These are phyloP conservation scores for Tetramorium parvispinum DNA, from an alignment of 1,140 invertebrate species.

Conservation along the genomic window DNA sequence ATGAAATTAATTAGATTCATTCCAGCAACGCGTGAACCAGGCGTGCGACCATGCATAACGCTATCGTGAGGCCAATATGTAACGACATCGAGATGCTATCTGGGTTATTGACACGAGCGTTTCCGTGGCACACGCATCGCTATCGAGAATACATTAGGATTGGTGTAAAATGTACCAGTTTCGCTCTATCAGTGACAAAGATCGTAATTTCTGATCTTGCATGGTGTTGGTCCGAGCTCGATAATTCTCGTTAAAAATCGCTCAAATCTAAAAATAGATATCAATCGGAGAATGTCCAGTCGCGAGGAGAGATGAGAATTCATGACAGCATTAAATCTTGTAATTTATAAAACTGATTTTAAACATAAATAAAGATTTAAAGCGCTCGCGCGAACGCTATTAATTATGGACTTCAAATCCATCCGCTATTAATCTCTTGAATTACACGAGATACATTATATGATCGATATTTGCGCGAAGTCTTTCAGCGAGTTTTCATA, in stretches of 20 bases:
- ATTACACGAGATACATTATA: not conserved
- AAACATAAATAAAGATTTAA: not conserved
- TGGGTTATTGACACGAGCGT: slow-evolving; percentile 68
- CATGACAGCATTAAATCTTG: not conserved
- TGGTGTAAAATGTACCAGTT: slow-evolving; percentile 24
- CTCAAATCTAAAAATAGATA: slow-evolving; percentile 19
- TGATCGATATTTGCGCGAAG: not conserved
- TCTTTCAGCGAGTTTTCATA: not conserved
- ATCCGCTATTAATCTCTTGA: not conserved
- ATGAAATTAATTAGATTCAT: slow-evolving; percentile 53
- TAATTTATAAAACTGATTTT: not conserved
- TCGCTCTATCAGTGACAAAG: not conserved
- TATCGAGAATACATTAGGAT: slow-evolving; percentile 46
- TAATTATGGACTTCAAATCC: not conserved
- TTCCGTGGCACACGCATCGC: not conserved
- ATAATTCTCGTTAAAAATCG: not conserved
- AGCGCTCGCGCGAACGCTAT: not conserved
- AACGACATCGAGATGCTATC: slow-evolving; percentile 66
- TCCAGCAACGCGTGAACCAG: slow-evolving; percentile 1
- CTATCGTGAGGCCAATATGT: slow-evolving; percentile 60
- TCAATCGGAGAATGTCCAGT: not conserved
- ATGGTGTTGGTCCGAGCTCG: not conserved
- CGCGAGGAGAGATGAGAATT: not conserved
- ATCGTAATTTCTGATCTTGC: not conserved
- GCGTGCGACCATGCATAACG: slow-evolving; percentile 38